Conservation (phyloP, 2,113 vertebrate genomes). For the Clarias macrocephalus region DNA sequence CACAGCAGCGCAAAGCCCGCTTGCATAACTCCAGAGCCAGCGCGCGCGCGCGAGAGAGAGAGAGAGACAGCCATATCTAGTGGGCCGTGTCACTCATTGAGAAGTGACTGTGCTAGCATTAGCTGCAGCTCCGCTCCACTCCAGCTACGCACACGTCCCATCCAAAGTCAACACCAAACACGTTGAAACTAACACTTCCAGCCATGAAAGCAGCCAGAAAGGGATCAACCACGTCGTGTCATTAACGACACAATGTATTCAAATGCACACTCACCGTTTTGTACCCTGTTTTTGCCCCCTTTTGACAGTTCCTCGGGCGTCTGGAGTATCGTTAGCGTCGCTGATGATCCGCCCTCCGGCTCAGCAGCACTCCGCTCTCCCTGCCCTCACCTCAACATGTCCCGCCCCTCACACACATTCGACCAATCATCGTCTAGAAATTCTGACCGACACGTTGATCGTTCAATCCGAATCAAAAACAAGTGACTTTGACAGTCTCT, state of each 20-base stretch:
- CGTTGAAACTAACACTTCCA: background rate
- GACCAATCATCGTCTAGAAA: slow-evolving; percentile 42
- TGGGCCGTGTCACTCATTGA: slow-evolving; percentile 33
- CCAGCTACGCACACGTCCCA: slow-evolving; percentile 46
- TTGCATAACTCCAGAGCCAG: slow-evolving; percentile 52
- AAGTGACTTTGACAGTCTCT: background rate
- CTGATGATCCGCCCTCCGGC: slow-evolving; percentile 70
- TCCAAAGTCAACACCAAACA: slow-evolving; percentile 66
- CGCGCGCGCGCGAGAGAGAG: background rate
- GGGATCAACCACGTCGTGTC: background rate
- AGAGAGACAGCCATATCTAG: slow-evolving; percentile 3
- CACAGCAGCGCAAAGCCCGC: slow-evolving; percentile 22
- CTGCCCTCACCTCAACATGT: slow-evolving; percentile 23
- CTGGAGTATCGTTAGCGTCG: slow-evolving; percentile 66
- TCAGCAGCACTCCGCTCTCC: slow-evolving; percentile 46
- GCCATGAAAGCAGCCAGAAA: background rate
- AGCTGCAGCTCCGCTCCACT: background rate
- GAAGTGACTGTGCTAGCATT: background rate
- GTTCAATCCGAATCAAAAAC: slow-evolving; percentile 45
- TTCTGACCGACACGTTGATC: background rate
- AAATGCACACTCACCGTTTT: slow-evolving; percentile 67
- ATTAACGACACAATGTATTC: background rate
- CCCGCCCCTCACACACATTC: slow-evolving; percentile 17
- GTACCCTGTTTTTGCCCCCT: slow-evolving; percentile 53
- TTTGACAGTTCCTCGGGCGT: slow-evolving; percentile 68